Conservation (phyloP, 2,888 invertebrate genomes). For the Falcaria lacertinaria region DNA sequence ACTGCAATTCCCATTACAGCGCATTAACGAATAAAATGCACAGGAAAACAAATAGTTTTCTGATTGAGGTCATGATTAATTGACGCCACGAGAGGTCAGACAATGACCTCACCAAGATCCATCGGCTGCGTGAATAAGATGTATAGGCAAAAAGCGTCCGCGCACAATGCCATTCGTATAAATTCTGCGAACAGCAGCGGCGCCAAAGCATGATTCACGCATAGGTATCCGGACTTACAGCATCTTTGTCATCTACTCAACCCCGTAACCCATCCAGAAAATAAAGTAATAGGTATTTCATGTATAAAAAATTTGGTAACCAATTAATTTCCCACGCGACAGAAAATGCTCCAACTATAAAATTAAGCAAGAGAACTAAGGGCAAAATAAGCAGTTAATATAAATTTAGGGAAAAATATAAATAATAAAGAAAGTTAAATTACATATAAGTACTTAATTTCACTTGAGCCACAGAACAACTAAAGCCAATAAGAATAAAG, state of each 20-base stretch:
- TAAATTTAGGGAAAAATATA: too few species aligned
- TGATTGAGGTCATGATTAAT: conserved; percentile 24
- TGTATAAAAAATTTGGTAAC: too few species aligned
- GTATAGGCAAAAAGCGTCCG: conserved; percentile 24
- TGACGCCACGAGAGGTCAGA: conserved; percentile 43
- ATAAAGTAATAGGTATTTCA: too few species aligned
- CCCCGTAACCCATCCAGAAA: too few species aligned
- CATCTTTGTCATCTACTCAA: conserved; percentile 41
- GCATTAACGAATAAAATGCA: not conserved
- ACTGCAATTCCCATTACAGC: not conserved
- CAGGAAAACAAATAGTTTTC: conserved; percentile 6
- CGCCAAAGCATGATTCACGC: conserved; percentile 46
- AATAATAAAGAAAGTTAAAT: too few species aligned
- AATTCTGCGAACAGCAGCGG: conserved; percentile 46
- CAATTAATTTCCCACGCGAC: too few species aligned
- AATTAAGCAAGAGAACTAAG: too few species aligned
- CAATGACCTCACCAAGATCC: conserved; percentile 54
- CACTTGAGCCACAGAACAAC: too few species aligned
- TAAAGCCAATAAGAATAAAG: too few species aligned
- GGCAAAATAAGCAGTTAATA: too few species aligned
- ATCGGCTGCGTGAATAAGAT: conserved; percentile 20
- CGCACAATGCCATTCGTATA: conserved; percentile 21
- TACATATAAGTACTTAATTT: too few species aligned
- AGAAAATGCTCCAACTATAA: too few species aligned
- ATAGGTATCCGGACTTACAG: conserved; percentile 38